A percentile compares a stretch with the other conserved stretches of the same genome.
phyloP scores from a whole-genome alignment of 2,113 vertebrate genomes.

The Chauna torquata region DNA sequence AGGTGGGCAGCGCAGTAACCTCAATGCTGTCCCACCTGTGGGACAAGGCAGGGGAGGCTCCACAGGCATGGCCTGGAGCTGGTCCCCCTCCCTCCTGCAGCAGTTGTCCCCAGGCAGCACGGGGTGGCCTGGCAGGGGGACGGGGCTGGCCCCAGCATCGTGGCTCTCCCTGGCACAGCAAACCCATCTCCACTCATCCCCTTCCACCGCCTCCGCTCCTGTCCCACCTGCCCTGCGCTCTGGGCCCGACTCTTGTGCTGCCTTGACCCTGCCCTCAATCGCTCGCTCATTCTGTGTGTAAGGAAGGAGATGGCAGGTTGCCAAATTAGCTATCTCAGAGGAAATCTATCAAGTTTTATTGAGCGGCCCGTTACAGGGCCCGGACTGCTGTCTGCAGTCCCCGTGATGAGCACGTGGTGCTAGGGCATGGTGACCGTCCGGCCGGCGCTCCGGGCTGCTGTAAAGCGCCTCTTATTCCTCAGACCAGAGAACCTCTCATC shows the following conservation, averaged over 20 bases:
- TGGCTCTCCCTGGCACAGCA: neutral
- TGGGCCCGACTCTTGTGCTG: neutral
- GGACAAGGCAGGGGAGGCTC: neutral
- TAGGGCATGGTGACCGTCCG: conserved; percentile 66
- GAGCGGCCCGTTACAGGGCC: neutral
- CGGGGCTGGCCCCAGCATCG: neutral
- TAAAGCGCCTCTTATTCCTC: conserved; percentile 59
- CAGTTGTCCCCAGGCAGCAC: neutral
- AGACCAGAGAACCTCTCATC: conserved; percentile 82
- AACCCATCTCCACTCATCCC: neutral
- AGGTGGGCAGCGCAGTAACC: accelerated
- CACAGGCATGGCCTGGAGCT: neutral
- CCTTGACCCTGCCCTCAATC: neutral
- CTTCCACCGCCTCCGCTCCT: neutral
- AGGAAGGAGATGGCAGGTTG: conserved; percentile 33
- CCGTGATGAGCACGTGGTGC: neutral
- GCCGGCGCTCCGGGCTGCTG: neutral
- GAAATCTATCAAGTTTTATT: neutral
- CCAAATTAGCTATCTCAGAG: conserved; percentile 11
- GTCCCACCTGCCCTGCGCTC: neutral
- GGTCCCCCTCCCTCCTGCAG: neutral
- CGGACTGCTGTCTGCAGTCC: neutral
- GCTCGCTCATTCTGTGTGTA: neutral
- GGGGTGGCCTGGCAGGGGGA: neutral
- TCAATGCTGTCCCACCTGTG: neutral